phyloP scores from a whole-genome alignment of 2,888 invertebrate genomes.

The Nesidiocoris tenuis region DNA sequence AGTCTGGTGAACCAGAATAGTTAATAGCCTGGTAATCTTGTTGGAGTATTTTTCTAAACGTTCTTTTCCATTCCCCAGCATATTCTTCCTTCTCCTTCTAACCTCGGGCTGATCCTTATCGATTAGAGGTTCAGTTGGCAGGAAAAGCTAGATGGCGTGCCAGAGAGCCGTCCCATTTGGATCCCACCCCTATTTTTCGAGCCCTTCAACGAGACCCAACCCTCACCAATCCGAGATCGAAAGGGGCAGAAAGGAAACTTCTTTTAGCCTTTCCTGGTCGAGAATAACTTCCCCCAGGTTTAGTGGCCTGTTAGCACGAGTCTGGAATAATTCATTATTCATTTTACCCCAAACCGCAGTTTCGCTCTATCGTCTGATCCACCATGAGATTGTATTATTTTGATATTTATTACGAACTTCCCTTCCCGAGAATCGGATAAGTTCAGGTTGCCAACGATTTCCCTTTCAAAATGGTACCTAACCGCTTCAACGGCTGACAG shows the following conservation, averaged over 20 bases:
- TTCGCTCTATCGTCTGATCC: not conserved
- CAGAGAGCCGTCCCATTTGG: constrained; percentile 1
- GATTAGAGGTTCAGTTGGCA: not conserved
- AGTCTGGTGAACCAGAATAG: too few species aligned
- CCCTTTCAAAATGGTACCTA: not conserved
- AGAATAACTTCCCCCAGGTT: not conserved
- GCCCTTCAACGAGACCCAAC: not conserved
- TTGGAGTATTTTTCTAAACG: too few species aligned
- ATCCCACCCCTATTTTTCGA: not conserved
- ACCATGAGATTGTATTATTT: not conserved
- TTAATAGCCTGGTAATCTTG: too few species aligned
- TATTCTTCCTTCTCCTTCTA: not conserved
- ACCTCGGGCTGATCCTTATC: constrained; percentile 6
- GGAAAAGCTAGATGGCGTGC: constrained; percentile 10
- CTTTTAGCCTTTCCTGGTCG: not conserved
- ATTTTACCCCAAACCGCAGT: not conserved
- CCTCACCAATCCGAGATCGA: not conserved
- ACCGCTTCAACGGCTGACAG: not conserved
- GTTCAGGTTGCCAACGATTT: not conserved
- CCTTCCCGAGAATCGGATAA: not conserved
- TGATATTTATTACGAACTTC: not conserved
- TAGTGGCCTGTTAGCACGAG: not conserved
- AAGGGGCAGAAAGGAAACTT: not conserved
- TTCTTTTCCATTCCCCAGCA: too few species aligned
- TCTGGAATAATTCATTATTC: constrained; percentile 3